Base-by-base conservation (phyloP, 2,113 vertebrate genomes). In the Passer domesticus region DNA sequence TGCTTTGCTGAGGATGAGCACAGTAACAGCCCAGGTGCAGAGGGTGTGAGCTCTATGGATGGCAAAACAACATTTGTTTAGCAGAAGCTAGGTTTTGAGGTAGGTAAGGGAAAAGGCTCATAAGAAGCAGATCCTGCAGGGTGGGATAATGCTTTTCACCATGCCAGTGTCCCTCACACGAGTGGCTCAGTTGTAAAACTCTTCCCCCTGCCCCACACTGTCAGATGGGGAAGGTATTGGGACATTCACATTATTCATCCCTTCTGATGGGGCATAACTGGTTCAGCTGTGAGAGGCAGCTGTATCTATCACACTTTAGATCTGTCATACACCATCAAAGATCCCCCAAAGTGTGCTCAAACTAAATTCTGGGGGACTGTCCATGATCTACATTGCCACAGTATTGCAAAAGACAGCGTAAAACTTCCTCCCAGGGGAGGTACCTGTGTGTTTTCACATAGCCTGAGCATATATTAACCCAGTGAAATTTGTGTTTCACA, bases 201-300 rank as follows among this genome's bases (percentile, higher is more conserved):
- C 11, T 37, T 24, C 21, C 15, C 37, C 31, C 4, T 1, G 1
- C 14, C 22, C 15, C 0, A 1, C 18, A 15, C 12, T 39, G n/a
- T 55, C 68, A 63, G 3, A 58, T 55, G 33, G 19, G 18, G 33
- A 33, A 52, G 23, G 10, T 27, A 8, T 13, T 33, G 46, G 23
- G 23, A 13, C 11, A 50, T 59, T 76, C 11, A 17, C 27, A 10
- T 27, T 27, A 37, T 60, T 68, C 33, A 28, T 43, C 9, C 25
- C 25, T 56, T 80, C 67, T 58, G 35, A 56, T 64, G 35, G 43
- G 50, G 21, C 17, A 35, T 12, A 80, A 49, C 27, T 49, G 49
- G 16, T 50, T 49, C 66, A 64, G 10, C 58, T 43, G 27, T 41
- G 21, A 64, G 33, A 60, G 49, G 16, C 1, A 2, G 20, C n/a